A percentile compares a stretch with the other conserved stretches of the same genome.
These are phyloP conservation scores for Leptinotarsa juncta DNA, from an alignment of 2,888 invertebrate species.

Conservation along the genomic window DNA sequence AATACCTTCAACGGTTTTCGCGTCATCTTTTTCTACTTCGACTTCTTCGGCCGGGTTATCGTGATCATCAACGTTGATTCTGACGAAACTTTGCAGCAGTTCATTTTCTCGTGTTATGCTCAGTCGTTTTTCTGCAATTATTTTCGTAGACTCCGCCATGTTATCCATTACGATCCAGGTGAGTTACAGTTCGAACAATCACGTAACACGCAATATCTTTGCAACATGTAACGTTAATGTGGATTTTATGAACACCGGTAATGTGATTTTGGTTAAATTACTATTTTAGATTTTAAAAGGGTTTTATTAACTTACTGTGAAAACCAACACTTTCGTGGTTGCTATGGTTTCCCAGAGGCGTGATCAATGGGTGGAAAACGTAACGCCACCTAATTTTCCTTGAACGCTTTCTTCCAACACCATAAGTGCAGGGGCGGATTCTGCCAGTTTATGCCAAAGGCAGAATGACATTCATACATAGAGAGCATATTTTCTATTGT, in stretches of 20 bases:
- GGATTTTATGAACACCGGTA: conserved; percentile 29
- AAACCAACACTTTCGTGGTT: conserved; percentile 55
- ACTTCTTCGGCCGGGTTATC: conserved; percentile 51
- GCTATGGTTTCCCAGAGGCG: conserved; percentile 57
- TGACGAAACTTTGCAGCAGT: conserved; percentile 82
- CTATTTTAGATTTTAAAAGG: conserved; percentile 35
- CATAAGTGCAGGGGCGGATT: conserved; percentile 19
- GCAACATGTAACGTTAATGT: conserved; percentile 27
- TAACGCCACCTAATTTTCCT: conserved; percentile 40
- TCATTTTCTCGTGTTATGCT: conserved; percentile 74
- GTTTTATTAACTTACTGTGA: conserved; percentile 43
- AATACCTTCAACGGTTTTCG: conserved; percentile 38
- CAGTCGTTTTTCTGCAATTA: conserved; percentile 52
- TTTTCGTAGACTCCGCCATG: conserved; percentile 48
- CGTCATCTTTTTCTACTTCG: conserved; percentile 31
- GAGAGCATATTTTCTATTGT: too few relatives aligned
- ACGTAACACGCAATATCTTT: conserved; percentile 28
- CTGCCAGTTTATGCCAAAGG: not conserved
- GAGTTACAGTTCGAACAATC: conserved; percentile 21
- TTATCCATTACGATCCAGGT: conserved; percentile 22
- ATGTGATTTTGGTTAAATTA: conserved; percentile 32
- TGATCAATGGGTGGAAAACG: conserved; percentile 55
- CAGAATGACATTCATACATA: not conserved
- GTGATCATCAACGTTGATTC: conserved; percentile 74
- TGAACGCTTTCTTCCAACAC: conserved; percentile 27